Evolutionary conservation across 1,140 invertebrate species (phyloP).

Genomic region (Asobara japonica): DNA sequence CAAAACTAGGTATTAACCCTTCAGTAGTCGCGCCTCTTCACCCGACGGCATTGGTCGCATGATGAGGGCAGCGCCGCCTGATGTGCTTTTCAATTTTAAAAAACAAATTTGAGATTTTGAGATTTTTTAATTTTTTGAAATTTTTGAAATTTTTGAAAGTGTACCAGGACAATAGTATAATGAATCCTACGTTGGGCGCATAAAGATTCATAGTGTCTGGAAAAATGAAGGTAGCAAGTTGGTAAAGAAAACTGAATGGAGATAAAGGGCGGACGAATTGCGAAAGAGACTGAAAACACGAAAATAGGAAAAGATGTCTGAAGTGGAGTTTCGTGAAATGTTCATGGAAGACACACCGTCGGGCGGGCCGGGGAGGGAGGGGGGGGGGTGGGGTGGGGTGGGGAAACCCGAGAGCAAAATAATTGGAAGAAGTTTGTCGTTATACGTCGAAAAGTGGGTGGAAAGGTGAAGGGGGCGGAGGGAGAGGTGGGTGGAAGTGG

Average conservation of each 20-base stretch:
- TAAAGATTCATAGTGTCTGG: conserved; percentile 5
- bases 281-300: conserved; percentile 1
- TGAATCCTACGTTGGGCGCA: neutral
- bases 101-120: no score
- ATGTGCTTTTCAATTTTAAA: no score
- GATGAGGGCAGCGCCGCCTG: no score
- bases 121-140: no score
- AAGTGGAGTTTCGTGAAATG: conserved; percentile 11
- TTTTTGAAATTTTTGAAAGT: no score
- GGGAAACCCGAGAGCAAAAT: conserved; percentile 46
- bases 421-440: conserved; percentile 62
- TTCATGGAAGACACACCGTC: conserved; percentile 28
- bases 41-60: no score
- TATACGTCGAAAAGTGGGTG: conserved; percentile 42
- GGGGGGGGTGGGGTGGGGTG: conserved; percentile 44
- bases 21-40: no score
- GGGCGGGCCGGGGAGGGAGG: no score
- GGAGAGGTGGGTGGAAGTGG: no score
- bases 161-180: conserved; percentile 8
- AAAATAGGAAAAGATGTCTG: conserved; percentile 10
- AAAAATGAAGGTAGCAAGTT: neutral
- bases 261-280: neutral
- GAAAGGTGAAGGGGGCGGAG: neutral
- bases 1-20: no score
- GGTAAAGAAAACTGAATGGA: neutral